A percentile compares a stretch with the other conserved stretches of the same genome.
These are phyloP conservation scores for Ptychoptera albimana DNA, from an alignment of 2,888 invertebrate genomes.

Conservation along the genomic window DNA sequence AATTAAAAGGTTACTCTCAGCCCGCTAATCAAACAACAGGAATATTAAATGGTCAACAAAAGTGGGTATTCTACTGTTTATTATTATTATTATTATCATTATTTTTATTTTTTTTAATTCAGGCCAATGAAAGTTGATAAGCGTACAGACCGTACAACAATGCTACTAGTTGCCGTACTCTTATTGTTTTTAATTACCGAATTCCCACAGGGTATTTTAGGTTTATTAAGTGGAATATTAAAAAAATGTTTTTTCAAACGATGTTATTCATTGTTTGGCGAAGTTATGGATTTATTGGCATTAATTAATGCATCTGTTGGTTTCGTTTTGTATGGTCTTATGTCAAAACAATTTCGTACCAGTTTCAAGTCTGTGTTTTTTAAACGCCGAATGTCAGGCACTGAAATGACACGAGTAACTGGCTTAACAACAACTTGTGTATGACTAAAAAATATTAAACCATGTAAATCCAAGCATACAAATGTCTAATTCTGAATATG, in stretches of 20 bases:
- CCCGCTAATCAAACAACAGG: slow-evolving; percentile 14
- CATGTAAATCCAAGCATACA: neutral
- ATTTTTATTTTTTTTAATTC: slow-evolving; percentile 10
- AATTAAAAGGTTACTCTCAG: slow-evolving; percentile 43
- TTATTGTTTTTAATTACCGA: slow-evolving; percentile 77
- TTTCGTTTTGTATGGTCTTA: slow-evolving; percentile 83
- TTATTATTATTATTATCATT: neutral
- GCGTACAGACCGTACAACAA: slow-evolving; percentile 73
- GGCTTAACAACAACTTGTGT: slow-evolving; percentile 28
- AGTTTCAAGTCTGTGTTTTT: slow-evolving; percentile 56
- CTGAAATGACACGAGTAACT: slow-evolving; percentile 27
- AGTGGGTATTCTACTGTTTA: neutral
- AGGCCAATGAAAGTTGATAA: slow-evolving; percentile 42
- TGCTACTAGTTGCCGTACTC: slow-evolving; percentile 75
- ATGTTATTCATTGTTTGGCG: slow-evolving; percentile 69
- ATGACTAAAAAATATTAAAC: slow-evolving; percentile 16
- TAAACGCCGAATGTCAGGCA: slow-evolving; percentile 41
- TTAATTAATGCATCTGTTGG: slow-evolving; percentile 84
- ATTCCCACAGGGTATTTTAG: slow-evolving; percentile 66
- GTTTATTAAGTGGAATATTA: slow-evolving; percentile 50
- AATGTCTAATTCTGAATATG: too few species aligned
- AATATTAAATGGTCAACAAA: neutral
- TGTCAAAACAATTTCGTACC: slow-evolving; percentile 84
- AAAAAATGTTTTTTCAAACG: slow-evolving; percentile 56
- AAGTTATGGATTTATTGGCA: slow-evolving; percentile 79